Conservation (phyloP, 2,113 vertebrate genomes). For the Syngnathus floridae region DNA sequence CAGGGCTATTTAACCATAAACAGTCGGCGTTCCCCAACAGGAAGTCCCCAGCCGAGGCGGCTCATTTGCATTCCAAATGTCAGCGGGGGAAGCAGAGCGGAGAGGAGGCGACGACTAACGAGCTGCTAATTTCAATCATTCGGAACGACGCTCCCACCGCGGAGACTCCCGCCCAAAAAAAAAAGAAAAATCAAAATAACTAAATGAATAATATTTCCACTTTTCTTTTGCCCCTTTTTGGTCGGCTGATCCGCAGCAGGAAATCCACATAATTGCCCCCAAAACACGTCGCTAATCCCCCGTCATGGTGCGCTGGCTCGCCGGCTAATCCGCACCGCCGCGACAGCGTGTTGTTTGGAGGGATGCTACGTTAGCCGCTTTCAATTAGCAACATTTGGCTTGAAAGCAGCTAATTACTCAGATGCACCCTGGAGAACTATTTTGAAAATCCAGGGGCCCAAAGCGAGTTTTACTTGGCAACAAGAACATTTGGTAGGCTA, state of each 20-base stretch:
- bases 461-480: not conserved
- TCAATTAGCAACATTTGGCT: not conserved
- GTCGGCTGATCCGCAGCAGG: conserved; percentile 35
- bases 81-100: conserved; percentile 26
- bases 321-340: conserved; percentile 39
- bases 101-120: conserved; percentile 33
- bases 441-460: not conserved
- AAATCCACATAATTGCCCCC: conserved; percentile 63
- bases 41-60: conserved; percentile 19
- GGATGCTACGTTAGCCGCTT: not conserved
- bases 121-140: conserved; percentile 30
- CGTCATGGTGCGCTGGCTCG: conserved; percentile 28
- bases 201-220: not conserved
- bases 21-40: conserved; percentile 11
- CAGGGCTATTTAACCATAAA: conserved; percentile 1
- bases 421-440: not conserved
- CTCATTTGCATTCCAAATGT: conserved; percentile 60
- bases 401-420: not conserved
- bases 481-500: not conserved
- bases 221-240: conserved; percentile 15
- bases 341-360: conserved; percentile 7
- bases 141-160: not conserved
- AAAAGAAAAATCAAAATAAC: not conserved
- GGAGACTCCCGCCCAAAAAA: not conserved
- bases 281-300: conserved; percentile 54